Evolutionary conservation across 2,113 vertebrate genomes (phyloP), one percentile per base, ranked within the genome.

Genomic region (Morone chrysops): DNA sequence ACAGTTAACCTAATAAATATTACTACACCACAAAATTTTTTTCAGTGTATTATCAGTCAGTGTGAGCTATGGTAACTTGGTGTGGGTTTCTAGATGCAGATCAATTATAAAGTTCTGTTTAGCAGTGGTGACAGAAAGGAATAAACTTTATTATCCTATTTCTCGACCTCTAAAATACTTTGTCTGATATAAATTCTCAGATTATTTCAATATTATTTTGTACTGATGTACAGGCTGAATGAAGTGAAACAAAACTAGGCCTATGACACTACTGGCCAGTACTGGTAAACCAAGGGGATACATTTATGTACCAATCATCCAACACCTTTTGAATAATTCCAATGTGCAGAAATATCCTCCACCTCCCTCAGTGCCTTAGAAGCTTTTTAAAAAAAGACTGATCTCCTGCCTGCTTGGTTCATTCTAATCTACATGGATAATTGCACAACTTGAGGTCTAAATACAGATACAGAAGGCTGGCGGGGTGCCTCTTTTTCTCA

Each of bases 401-500:
- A 74, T 76, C 69, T 70, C 47, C 56, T 70, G 65, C 59, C 18
- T 14, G 36, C 65, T 77, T 36, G 18, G 61, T 66, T 85, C 73
- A 51, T 78, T 83, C 51, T 61, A 63, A 87, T 87, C 80, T 75
- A 77, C 68, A 70, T 38, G 65, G 63, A 68, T 87, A 84, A 89
- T 87, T 87, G 62, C 75, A 70, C 63, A 6, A 81, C 74, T 87
- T 83, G 70, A 84, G 13, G 72, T 89, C 84, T 84, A 86, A 90
- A 75, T 72, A 68, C 48, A 79, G 82, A 80, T 68, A 56, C 31
- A 68, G 65, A 41, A 18, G 51, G 14, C 71, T n/a, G 43, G 80
- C 68, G 1, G 82, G 82, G 80, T 3, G 69, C 40, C 77, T 70
- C 16, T 87, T 87, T 14, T 68, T 45, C 67, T 67, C 68, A 70